Evolutionary conservation across 1,140 invertebrate species (phyloP), one percentile per base, ranked within the genome.

Genomic region (Macrocentrus cingulum): DNA sequence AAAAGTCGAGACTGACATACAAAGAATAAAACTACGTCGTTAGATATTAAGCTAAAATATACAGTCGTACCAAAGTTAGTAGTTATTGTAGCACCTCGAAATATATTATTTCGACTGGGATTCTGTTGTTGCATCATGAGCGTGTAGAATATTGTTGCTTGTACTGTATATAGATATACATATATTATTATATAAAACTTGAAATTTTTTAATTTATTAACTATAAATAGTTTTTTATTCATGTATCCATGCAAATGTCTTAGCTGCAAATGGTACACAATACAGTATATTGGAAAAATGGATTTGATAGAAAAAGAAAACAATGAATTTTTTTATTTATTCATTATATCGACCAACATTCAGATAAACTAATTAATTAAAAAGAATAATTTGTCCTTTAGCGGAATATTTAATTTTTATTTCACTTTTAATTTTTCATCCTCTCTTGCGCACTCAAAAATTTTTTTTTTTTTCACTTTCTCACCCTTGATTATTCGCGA

Each of bases 11-110:
- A 13, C 18, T 44, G 18, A 44, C 8, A 29, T 44, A 44, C 39
- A 39, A 29, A 48, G 22, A 68, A 71, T 63, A 69, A 49, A 71
- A 66, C 65, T 57, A 62, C 36, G 57, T 68, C 60, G 62, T 64
- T 71, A 72, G 66, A 70, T 65, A 66, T 46, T 65, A 70, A 61
- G 46, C 51, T 65, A 51, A 61, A n/a, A n/a, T n/a, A n/a, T n/a
- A 60, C 66, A 72, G 69, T 66, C 71, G 67, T 68, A 74, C 72
- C 72, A 74, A 74, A 74, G 72, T 66, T 73, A 73, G 67, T 50
- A 56, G 46, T 67, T 67, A 52, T 15, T 56, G 42, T 37, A 19
- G 34, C 25, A 23, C 22, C 22, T 54, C 37, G 65, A 59, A 22
- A 51, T 62, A n/a, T n/a, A n/a, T n/a, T n/a, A n/a, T 62, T 32